These are phyloP conservation scores for Pipistrellus pygmaeus DNA, from an alignment of 2,797 vertebrate genomes.

Conservation along the genomic window DNA sequence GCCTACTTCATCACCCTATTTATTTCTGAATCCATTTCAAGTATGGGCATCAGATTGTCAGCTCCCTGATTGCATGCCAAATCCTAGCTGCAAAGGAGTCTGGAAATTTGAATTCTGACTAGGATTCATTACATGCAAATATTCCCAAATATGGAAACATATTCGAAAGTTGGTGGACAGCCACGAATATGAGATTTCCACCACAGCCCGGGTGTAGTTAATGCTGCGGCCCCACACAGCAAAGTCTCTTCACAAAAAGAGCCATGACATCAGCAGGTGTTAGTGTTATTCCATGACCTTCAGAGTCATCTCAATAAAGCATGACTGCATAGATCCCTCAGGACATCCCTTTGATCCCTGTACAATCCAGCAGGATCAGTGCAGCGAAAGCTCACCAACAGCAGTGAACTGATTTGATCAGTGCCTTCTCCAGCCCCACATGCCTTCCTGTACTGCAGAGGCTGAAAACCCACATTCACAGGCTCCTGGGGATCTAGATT, in stretches of 20 bases:
- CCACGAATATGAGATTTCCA: background rate
- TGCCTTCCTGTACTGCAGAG: background rate
- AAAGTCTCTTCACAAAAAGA: background rate
- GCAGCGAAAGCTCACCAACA: background rate
- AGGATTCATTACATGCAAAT: background rate
- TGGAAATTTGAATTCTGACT: conserved; percentile 24
- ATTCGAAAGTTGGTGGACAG: background rate
- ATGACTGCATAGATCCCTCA: background rate
- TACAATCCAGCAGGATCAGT: background rate
- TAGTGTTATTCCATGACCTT: background rate
- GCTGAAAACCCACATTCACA: background rate
- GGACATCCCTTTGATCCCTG: background rate
- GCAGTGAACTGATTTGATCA: background rate
- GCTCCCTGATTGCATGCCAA: background rate
- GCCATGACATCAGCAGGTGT: background rate
- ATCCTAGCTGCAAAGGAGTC: background rate
- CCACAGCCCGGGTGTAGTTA: background rate
- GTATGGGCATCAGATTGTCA: background rate
- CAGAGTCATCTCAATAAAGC: conserved; percentile 3
- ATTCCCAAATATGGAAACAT: background rate
- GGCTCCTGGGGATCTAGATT: background rate
- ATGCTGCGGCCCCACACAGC: background rate
- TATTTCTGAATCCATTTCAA: background rate
- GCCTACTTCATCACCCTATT: background rate
- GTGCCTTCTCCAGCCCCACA: background rate